phyloP scores from a whole-genome alignment of 2,888 invertebrate genomes.

The Meiosimyza decipiens region DNA sequence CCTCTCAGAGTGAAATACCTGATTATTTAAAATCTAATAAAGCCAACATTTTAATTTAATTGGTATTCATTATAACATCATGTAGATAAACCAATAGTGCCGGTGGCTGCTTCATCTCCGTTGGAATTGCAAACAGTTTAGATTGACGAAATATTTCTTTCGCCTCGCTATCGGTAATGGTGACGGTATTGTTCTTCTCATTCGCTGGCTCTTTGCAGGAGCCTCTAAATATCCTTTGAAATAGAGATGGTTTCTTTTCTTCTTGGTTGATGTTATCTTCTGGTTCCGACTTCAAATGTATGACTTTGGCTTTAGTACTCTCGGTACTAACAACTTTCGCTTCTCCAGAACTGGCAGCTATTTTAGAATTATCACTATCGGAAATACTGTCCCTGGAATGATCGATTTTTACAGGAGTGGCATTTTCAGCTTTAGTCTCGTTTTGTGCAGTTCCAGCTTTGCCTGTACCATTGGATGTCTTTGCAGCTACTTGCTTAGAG shows the following conservation, averaged over 20 bases:
- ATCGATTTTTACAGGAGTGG: too few species aligned
- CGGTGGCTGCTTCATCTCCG: constrained; percentile 59
- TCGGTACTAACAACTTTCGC: too few species aligned
- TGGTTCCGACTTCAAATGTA: too few species aligned
- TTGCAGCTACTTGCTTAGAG: background rate
- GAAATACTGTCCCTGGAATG: too few species aligned
- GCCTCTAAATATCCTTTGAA: background rate
- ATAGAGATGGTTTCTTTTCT: too few species aligned
- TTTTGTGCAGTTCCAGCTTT: too few species aligned
- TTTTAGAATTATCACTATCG: too few species aligned
- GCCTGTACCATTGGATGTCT: too few species aligned
- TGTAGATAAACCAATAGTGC: constrained; percentile 50
- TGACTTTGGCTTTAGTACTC: too few species aligned
- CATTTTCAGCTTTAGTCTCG: too few species aligned
- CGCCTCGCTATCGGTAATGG: constrained; percentile 46
- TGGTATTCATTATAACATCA: constrained; percentile 39
- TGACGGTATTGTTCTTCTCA: constrained; percentile 38
- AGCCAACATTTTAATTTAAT: constrained; percentile 32
- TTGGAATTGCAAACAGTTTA: constrained; percentile 51
- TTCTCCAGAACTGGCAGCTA: too few species aligned
- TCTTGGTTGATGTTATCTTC: too few species aligned
- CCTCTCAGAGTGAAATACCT: background rate
- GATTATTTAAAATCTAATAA: background rate
- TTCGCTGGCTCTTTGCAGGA: background rate
- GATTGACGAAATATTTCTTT: constrained; percentile 53